Conservation (phyloP, 2,113 vertebrate genomes). For the Hypomesus transpacificus region DNA sequence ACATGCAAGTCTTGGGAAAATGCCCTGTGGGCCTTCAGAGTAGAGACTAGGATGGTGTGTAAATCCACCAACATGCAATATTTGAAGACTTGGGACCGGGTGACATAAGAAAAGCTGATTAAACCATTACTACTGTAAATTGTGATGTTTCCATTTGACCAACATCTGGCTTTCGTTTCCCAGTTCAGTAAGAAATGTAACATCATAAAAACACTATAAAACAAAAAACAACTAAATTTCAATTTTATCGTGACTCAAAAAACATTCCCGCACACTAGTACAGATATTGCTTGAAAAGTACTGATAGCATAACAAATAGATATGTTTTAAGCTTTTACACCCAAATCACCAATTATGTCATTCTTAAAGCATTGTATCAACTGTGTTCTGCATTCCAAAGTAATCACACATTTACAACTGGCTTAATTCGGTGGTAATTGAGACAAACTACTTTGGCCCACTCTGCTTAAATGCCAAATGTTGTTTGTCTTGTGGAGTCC, state of each 20-base stretch:
- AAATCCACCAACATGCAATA: constrained; percentile 7
- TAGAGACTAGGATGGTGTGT: constrained; percentile 30
- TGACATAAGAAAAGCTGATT: not conserved
- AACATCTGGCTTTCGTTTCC: constrained; percentile 1
- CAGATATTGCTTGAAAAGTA: not conserved
- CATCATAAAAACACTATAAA: not conserved
- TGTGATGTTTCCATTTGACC: not conserved
- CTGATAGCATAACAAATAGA: too few relatives aligned
- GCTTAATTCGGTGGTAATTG: constrained; percentile 50
- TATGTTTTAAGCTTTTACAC: too few relatives aligned
- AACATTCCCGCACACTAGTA: not conserved
- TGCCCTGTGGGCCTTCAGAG: constrained; percentile 42
- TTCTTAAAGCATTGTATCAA: constrained; percentile 11
- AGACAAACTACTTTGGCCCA: constrained; percentile 53
- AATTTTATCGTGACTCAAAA: not conserved
- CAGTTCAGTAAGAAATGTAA: not conserved
- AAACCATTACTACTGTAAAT: not conserved
- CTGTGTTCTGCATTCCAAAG: constrained; percentile 23
- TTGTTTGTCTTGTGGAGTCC: constrained; percentile 56
- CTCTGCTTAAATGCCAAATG: constrained; percentile 62
- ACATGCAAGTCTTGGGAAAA: constrained; percentile 44
- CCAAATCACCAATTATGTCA: too few relatives aligned
- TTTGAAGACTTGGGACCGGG: not conserved
- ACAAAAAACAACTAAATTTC: constrained; percentile 3
- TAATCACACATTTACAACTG: constrained; percentile 36